These are phyloP conservation scores for Drosophila limbata DNA, from an alignment of 2,888 invertebrate genomes.

Conservation along the genomic window DNA sequence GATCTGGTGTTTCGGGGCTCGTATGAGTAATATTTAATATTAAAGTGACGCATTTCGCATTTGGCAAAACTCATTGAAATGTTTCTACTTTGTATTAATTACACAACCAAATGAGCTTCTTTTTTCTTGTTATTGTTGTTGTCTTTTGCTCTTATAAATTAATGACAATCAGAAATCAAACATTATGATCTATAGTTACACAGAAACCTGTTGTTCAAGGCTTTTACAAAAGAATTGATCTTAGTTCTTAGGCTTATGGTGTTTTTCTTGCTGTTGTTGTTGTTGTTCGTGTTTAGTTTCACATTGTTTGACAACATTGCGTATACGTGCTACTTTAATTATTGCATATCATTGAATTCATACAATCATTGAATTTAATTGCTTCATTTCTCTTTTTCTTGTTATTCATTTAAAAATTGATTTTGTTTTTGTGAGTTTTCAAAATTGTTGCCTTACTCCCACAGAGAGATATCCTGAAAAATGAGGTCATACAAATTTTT, in stretches of 20 bases:
- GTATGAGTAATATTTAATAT: conserved; percentile 50
- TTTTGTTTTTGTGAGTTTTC: conserved; percentile 30
- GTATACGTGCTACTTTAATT: conserved; percentile 72
- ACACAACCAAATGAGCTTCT: conserved; percentile 53
- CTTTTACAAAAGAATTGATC: conserved; percentile 40
- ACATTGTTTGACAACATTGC: conserved; percentile 59
- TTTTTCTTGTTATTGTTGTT: conserved; percentile 41
- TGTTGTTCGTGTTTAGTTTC: conserved; percentile 26
- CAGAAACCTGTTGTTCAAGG: conserved; percentile 44
- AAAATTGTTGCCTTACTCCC: conserved; percentile 84
- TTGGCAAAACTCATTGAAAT: conserved; percentile 23
- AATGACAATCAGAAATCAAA: conserved; percentile 46
- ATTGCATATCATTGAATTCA: conserved; percentile 66
- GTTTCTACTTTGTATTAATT: conserved; percentile 13
- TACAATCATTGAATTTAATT: conserved; percentile 59
- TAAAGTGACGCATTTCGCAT: conserved; percentile 49
- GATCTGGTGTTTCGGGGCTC: conserved; percentile 22
- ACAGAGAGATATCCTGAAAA: conserved; percentile 86
- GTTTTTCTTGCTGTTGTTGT: conserved; percentile 24
- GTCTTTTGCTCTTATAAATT: conserved; percentile 54
- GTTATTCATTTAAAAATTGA: conserved; percentile 35
- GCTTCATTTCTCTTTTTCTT: conserved; percentile 18
- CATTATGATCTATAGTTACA: conserved; percentile 37
- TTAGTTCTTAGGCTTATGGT: conserved; percentile 33
- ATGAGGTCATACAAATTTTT: conserved; percentile 85